Percentiles rank a stretch among this genome's conserved stretches.
Conservation (phyloP, 2,797 vertebrate genomes). For the Aratinga solstitialis region DNA sequence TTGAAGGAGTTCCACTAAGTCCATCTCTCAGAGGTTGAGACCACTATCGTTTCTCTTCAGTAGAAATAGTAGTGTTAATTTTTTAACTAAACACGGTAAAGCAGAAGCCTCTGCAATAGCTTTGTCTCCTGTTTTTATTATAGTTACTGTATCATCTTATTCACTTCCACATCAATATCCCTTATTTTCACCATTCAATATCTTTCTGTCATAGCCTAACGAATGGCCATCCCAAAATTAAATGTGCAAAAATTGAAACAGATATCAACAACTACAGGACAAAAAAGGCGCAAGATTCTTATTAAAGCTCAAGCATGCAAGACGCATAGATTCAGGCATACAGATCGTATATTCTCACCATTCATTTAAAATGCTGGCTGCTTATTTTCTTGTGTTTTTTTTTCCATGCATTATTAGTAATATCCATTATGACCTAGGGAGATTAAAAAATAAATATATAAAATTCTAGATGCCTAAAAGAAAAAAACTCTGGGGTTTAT, state of each 20-base stretch:
- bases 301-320: neutral
- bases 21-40: neutral
- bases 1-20: neutral
- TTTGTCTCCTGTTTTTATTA: neutral
- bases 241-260: neutral
- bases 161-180: neutral
- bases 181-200: neutral
- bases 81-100: neutral
- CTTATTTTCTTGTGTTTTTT: neutral
- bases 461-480: neutral
- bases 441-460: neutral
- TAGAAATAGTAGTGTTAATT: neutral
- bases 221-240: neutral
- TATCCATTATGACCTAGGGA: neutral
- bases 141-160: neutral
- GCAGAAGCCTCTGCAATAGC: neutral
- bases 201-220: neutral
- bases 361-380: neutral
- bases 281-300: neutral
- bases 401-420: neutral
- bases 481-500: neutral
- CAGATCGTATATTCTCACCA: neutral
- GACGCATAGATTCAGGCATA: neutral
- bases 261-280: neutral
- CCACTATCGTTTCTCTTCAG: neutral